Conservation (phyloP, 2,113 vertebrate species). For the Lasiurus borealis region DNA sequence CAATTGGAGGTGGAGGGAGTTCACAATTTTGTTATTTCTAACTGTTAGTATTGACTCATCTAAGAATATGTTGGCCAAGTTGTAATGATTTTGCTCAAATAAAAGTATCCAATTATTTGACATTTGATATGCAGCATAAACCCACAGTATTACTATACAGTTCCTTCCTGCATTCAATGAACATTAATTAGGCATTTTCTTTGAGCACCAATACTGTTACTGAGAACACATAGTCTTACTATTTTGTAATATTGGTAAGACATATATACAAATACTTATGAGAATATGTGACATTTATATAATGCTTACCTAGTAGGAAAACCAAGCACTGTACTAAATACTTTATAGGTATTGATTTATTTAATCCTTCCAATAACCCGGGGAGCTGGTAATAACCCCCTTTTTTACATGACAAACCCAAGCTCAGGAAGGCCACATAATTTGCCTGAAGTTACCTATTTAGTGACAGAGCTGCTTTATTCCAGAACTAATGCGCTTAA, state of each 20-base stretch:
- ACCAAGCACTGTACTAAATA: conserved; percentile 2
- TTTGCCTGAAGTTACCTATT: not conserved
- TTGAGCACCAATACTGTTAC: not conserved
- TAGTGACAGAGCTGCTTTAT: conserved; percentile 29
- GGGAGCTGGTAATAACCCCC: not conserved
- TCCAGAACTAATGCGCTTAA: not conserved
- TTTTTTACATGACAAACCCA: not conserved
- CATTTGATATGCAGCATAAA: conserved; percentile 28
- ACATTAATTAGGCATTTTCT: conserved; percentile 33
- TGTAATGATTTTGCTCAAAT: conserved; percentile 45
- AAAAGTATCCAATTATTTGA: not conserved
- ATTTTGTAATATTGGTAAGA: not conserved
- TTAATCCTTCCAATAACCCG: conserved; percentile 39
- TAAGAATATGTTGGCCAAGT: conserved; percentile 30
- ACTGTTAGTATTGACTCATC: not conserved
- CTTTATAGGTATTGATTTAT: conserved; percentile 29
- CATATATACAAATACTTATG: not conserved
- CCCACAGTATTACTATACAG: not conserved
- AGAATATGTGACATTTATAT: not conserved
- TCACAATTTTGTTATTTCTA: conserved; percentile 1
- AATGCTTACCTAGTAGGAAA: not conserved
- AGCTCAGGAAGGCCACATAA: conserved; percentile 29
- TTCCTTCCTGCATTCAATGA: conserved; percentile 31
- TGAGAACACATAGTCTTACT: conserved; percentile 44
- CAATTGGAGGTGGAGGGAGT: not conserved